Percentiles rank a stretch among this genome's conserved stretches.
Conservation (phyloP, 1,140 invertebrate species). For the Bradynema listronoti region DNA sequence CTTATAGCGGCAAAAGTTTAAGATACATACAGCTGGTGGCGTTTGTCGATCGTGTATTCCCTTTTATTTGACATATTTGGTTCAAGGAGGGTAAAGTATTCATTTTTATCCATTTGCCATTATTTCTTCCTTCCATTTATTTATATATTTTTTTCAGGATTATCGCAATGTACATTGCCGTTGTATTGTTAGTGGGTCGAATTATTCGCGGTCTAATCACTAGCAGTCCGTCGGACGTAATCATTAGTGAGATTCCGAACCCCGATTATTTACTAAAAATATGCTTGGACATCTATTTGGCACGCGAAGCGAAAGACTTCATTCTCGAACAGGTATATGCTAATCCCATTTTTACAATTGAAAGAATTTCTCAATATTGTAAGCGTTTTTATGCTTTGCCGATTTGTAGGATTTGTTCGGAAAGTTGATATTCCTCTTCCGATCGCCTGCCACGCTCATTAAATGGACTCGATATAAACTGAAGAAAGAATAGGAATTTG, state of each 20-base stretch:
- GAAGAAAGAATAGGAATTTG: too few species aligned
- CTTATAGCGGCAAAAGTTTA: not conserved
- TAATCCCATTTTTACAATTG: too few species aligned
- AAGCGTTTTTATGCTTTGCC: too few species aligned
- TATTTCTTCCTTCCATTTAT: too few species aligned
- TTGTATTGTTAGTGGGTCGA: constrained; percentile 84
- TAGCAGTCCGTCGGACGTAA: constrained; percentile 79
- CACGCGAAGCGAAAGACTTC: constrained; percentile 87
- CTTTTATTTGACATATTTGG: constrained; percentile 40
- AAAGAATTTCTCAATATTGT: too few species aligned
- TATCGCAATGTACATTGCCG: constrained; percentile 89
- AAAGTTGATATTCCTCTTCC: constrained; percentile 94
- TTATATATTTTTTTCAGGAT: constrained; percentile 72
- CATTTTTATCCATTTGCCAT: too few species aligned
- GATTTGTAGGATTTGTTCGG: constrained; percentile 76
- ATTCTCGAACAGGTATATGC: constrained; percentile 81
- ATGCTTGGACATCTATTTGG: constrained; percentile 90
- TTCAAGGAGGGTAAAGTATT: constrained; percentile 52
- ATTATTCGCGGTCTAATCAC: constrained; percentile 77
- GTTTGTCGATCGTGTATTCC: constrained; percentile 56
- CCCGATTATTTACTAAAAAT: constrained; percentile 83
- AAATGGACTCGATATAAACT: constrained; percentile 71
- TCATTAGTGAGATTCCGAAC: constrained; percentile 92
- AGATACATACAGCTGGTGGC: constrained; percentile 52
- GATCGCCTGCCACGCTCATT: constrained; percentile 92